These are phyloP conservation scores for Chaitophorus viminalis DNA, from an alignment of 2,888 invertebrate species.

Conservation along the genomic window DNA sequence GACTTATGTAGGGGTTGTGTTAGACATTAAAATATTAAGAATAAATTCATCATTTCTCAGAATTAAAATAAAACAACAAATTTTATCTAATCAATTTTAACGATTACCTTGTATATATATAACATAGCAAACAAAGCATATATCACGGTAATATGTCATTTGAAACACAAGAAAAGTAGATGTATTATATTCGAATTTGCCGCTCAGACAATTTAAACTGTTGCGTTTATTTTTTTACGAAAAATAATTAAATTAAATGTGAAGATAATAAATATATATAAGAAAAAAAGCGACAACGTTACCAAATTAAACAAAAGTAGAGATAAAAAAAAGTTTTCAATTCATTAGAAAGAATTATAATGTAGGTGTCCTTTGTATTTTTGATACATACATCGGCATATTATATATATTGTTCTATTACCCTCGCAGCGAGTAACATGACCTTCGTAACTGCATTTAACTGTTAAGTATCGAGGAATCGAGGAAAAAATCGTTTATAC, in stretches of 20 bases:
- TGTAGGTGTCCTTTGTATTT: conserved; percentile 30
- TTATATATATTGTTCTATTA: not conserved
- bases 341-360: conserved; percentile 35
- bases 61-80: not conserved
- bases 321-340: not conserved
- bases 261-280: not conserved
- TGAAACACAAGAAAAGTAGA: conserved; percentile 13
- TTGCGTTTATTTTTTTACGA: not conserved
- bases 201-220: not conserved
- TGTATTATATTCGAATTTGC: not conserved
- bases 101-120: conserved; percentile 16
- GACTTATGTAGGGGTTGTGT: too few species aligned
- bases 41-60: conserved; percentile 15
- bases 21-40: not conserved
- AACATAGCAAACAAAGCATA: not conserved
- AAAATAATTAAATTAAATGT: not conserved
- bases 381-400: not conserved
- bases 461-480: not conserved
- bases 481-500: conserved; percentile 17
- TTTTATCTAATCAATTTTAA: conserved; percentile 15
- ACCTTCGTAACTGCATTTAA: not conserved
- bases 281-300: not conserved
- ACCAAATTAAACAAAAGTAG: not conserved
- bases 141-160: not conserved
- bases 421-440: not conserved